Evolutionary conservation across 2,113 vertebrate species (phyloP), one percentile per base, ranked within the genome.

Genomic region (Myotis lucifugus): DNA sequence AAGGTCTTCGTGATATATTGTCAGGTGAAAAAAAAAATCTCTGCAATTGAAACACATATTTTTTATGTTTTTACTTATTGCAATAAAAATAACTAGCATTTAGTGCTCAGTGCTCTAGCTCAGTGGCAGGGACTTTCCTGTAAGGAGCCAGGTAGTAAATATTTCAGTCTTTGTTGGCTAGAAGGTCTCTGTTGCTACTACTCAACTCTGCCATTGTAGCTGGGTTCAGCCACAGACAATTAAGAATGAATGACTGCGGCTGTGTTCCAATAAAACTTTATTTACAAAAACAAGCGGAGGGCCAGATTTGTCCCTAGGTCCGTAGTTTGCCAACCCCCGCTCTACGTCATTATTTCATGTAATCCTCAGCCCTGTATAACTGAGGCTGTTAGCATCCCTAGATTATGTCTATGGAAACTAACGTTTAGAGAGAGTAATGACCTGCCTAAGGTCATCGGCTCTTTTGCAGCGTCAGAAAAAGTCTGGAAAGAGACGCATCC

Each of bases 261-360:
- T 4, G 17, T 32, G 23, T 85, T 56, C 42, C 50, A 85, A 25
- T 90, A 91, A 88, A 93, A 69, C 73, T 86, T 86, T 79, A 90
- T 64, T 89, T 67, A 91, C 21, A 61, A 67, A 56, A 59, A 23
- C 11, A 82, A 3, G 3, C 5, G 0, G 25, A 32, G 23, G 27
- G n/a, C 37, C 59, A 66, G 32, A 32, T 54, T 56, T 48, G 25
- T 50, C 67, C 17, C 2, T 37, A 76, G 67, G 34, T 21, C 32
- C 27, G 0, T 40, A 25, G 52, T 56, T n/a, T 70, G 66, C 85
- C 42, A 10, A 4, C 23, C 27, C 19, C 40, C 19, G 11, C 76
- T 70, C 54, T 59, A 4, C 9, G 15, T 25, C 17, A 18, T 37
- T 32, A 8, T 37, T 46, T 48, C 48, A 3, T 17, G 48, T 34